Conservation (phyloP, 2,888 invertebrate genomes). For the Drosophila tripunctata region DNA sequence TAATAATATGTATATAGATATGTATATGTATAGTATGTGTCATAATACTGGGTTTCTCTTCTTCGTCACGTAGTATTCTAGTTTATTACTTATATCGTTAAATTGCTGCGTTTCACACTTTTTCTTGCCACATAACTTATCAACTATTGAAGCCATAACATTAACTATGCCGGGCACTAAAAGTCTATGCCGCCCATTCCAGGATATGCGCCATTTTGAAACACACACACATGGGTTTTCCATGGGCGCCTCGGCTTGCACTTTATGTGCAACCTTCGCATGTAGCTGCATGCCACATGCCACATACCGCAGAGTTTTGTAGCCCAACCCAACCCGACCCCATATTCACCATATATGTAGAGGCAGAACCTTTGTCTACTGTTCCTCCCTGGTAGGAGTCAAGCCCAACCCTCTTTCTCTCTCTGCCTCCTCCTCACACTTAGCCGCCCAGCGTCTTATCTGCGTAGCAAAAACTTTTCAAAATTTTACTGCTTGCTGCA, state of each 20-base stretch:
- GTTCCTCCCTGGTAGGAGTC: constrained; percentile 7
- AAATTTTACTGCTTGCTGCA: constrained; percentile 75
- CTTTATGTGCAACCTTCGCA: constrained; percentile 70
- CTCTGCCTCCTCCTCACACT: background rate
- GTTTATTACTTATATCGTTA: constrained; percentile 54
- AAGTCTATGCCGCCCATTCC: constrained; percentile 16
- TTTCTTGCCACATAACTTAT: constrained; percentile 54
- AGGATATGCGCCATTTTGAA: constrained; percentile 57
- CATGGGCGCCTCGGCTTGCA: constrained; percentile 46
- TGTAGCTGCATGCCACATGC: too few species aligned
- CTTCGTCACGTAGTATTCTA: constrained; percentile 2
- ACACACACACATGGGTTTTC: constrained; percentile 13
- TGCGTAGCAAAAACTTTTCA: constrained; percentile 74
- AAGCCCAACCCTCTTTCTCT: background rate
- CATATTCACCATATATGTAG: background rate
- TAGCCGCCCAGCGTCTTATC: constrained; percentile 55
- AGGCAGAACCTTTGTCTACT: constrained; percentile 67
- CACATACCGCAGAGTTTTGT: background rate
- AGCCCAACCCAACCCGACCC: constrained; percentile 29
- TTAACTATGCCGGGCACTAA: constrained; percentile 59
- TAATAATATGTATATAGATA: constrained; percentile 6
- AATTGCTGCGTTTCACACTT: constrained; percentile 53
- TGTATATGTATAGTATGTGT: too few species aligned
- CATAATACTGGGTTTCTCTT: background rate
- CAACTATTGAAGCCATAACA: constrained; percentile 52